Evolutionary conservation across 2,113 vertebrate species (phyloP).

Genomic region (Scartelaos histophorus): DNA sequence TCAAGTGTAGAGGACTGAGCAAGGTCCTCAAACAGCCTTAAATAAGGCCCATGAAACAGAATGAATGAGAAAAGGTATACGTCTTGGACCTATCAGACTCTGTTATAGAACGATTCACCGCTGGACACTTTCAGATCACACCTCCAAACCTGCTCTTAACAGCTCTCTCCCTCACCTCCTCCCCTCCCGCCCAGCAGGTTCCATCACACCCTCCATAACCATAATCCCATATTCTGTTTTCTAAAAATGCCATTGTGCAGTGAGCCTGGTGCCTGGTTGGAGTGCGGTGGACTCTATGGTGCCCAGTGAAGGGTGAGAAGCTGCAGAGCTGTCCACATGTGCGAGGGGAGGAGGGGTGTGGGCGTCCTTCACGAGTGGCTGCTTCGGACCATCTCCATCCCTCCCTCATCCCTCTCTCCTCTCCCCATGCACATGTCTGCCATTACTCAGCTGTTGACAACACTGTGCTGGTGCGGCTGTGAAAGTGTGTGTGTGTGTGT

Average conservation of each 20-base stretch:
- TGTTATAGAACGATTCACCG: no score
- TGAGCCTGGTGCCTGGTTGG: no score
- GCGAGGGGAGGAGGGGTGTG: constrained; percentile 32
- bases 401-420: constrained; percentile 47
- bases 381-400: constrained; percentile 76
- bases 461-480: background rate
- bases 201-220: constrained; percentile 17
- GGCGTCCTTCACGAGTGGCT: constrained; percentile 90
- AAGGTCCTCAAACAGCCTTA: no score
- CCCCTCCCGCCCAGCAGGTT: background rate
- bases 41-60: no score
- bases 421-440: constrained; percentile 41
- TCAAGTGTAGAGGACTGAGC: no score
- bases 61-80: no score
- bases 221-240: constrained; percentile 42
- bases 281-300: background rate
- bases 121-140: background rate
- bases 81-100: no score
- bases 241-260: constrained; percentile 47
- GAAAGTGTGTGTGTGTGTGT: constrained; percentile 22
- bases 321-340: constrained; percentile 89
- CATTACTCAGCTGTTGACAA: constrained; percentile 70
- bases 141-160: constrained; percentile 19
- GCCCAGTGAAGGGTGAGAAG: constrained; percentile 88
- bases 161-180: constrained; percentile 9